phyloP scores from a whole-genome alignment of 2,888 invertebrate genomes.

The Gonocerus acuteangulatus region DNA sequence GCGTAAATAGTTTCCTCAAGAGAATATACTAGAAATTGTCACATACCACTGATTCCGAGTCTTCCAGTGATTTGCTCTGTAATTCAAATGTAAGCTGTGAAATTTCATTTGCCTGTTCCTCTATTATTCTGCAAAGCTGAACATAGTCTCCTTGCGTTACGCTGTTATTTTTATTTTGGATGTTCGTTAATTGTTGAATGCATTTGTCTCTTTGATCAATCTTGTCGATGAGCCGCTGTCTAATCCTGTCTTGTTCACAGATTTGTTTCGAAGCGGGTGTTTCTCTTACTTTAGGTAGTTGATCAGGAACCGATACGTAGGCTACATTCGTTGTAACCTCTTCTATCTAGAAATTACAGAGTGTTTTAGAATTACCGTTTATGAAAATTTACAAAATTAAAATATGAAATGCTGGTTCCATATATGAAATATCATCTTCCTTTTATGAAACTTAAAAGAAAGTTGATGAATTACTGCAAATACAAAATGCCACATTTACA shows the following conservation, averaged over 20 bases:
- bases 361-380: no score
- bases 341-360: no score
- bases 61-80: background rate
- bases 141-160: background rate
- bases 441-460: no score
- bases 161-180: background rate
- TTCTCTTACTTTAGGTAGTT: background rate
- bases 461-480: no score
- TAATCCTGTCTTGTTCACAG: slow-evolving; percentile 1
- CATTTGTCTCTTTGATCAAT: slow-evolving; percentile 5
- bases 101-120: slow-evolving; percentile 4
- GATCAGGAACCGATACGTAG: no score
- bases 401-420: no score
- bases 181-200: background rate
- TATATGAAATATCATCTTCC: no score
- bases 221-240: background rate
- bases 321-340: no score
- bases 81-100: background rate
- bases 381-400: no score
- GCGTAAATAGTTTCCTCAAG: no score
- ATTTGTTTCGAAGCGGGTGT: background rate
- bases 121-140: background rate
- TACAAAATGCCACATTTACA: no score
- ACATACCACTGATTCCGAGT: background rate
- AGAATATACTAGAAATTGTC: no score